Evolutionary conservation across 2,888 invertebrate species (phyloP).

Genomic region (Drosophila dives): DNA sequence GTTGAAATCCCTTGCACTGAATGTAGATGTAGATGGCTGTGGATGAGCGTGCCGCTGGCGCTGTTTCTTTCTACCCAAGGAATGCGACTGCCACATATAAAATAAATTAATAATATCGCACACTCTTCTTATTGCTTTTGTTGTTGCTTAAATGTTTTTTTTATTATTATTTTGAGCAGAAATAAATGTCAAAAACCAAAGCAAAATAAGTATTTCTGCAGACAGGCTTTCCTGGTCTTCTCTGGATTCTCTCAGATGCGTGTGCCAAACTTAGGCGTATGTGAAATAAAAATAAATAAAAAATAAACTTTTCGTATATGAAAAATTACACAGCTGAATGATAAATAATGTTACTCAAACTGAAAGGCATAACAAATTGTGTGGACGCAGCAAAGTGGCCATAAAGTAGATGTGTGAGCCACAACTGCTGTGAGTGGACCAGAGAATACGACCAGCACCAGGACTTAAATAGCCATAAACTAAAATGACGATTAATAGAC

Average conservation of each 20-base stretch:
- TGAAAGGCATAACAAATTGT: slow-evolving; percentile 46
- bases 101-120: slow-evolving; percentile 76
- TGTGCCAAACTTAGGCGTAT: slow-evolving; percentile 23
- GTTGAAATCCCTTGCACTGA: slow-evolving; percentile 24
- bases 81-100: slow-evolving; percentile 61
- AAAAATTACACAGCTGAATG: slow-evolving; percentile 81
- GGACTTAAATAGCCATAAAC: slow-evolving; percentile 16
- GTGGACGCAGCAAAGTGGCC: slow-evolving; percentile 21
- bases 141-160: slow-evolving; percentile 1
- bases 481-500: slow-evolving; percentile 33
- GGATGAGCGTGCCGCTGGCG: slow-evolving; percentile 53
- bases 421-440: slow-evolving; percentile 34
- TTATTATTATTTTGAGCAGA: slow-evolving; percentile 20
- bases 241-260: slow-evolving; percentile 28
- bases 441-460: not conserved
- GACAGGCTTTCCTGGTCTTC: slow-evolving; percentile 4
- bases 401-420: slow-evolving; percentile 38
- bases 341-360: slow-evolving; percentile 81
- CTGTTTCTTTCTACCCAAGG: slow-evolving; percentile 36
- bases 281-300: slow-evolving; percentile 38
- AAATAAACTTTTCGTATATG: slow-evolving; percentile 55
- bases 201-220: slow-evolving; percentile 35
- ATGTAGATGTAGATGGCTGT: slow-evolving; percentile 24
- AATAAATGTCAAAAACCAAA: slow-evolving; percentile 66
- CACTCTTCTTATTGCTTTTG: slow-evolving; percentile 49